phyloP scores from a whole-genome alignment of 2,113 vertebrate species.

The Lampris incognitus region DNA sequence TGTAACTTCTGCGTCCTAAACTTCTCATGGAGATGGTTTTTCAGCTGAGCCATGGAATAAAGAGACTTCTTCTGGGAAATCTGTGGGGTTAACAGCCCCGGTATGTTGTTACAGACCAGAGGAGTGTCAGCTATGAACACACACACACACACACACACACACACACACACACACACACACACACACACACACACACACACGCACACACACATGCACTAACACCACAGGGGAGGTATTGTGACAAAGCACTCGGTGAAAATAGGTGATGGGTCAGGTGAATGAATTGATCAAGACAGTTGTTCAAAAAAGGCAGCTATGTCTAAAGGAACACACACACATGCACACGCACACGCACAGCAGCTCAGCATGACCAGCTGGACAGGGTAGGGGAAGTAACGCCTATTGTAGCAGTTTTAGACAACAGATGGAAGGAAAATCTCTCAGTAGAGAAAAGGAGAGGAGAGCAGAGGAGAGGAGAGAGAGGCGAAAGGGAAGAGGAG shows the following conservation, averaged over 20 bases:
- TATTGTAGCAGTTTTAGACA: conserved; percentile 87
- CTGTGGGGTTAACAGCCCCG: background rate
- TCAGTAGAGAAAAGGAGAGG: conserved; percentile 3
- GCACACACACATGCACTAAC: background rate
- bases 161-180: background rate
- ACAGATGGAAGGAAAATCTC: conserved; percentile 83
- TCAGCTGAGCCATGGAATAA: background rate
- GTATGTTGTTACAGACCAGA: background rate
- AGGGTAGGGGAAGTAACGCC: conserved; percentile 77
- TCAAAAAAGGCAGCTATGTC: conserved; percentile 57
- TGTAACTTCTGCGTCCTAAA: background rate
- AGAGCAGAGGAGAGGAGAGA: conserved; percentile 4
- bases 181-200: background rate
- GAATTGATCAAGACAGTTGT: conserved; percentile 55
- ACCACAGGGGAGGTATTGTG: background rate
- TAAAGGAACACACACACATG: conserved; percentile 34
- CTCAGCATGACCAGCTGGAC: conserved; percentile 85
- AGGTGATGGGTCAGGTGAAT: conserved; percentile 41
- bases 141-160: background rate
- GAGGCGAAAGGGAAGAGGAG: background rate
- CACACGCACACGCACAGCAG: conserved; percentile 65
- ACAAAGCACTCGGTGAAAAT: conserved; percentile 13
- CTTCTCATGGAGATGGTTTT: background rate
- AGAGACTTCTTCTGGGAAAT: background rate
- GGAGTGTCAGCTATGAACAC: background rate